Evolutionary conservation across 2,113 vertebrate genomes (phyloP).

Genomic region (Nycticorax nycticorax): DNA sequence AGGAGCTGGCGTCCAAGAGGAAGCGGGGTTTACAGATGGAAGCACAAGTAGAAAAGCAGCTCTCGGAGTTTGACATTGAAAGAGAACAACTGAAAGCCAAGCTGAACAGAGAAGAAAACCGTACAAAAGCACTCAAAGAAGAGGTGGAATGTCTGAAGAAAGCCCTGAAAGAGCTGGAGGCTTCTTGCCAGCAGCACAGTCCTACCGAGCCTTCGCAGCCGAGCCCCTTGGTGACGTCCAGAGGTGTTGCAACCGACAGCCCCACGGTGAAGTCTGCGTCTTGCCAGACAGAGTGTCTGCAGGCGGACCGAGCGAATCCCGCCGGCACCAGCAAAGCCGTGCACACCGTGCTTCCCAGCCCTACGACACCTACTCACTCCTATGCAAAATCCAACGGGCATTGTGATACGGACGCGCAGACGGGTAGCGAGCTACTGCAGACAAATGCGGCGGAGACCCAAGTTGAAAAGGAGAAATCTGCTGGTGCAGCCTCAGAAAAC

Average conservation of each 20-base stretch:
- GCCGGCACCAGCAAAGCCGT: neutral
- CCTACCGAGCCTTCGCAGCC: neutral
- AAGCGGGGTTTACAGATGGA: slow-evolving; percentile 81
- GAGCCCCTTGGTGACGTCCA: neutral
- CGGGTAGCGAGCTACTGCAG: neutral
- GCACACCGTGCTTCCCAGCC: neutral
- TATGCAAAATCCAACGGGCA: slow-evolving; percentile 86
- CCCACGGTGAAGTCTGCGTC: slow-evolving; percentile 55
- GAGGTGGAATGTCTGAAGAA: slow-evolving; percentile 84
- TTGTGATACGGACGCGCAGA: slow-evolving; percentile 50
- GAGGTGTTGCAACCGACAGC: slow-evolving; percentile 57
- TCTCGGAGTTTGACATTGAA: slow-evolving; percentile 89
- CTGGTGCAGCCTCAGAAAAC: slow-evolving; percentile 66
- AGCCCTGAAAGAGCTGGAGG: slow-evolving; percentile 74
- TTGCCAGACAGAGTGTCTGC: slow-evolving; percentile 81
- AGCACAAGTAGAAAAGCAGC: slow-evolving; percentile 85
- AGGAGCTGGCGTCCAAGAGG: slow-evolving; percentile 81
- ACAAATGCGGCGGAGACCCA: slow-evolving; percentile 29
- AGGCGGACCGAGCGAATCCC: slow-evolving; percentile 57
- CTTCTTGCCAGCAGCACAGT: slow-evolving; percentile 17
- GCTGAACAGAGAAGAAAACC: slow-evolving; percentile 86
- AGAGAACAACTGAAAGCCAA: slow-evolving; percentile 85
- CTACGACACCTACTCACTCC: slow-evolving; percentile 29
- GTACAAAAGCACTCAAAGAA: slow-evolving; percentile 82
- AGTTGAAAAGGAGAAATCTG: slow-evolving; percentile 52